Evolutionary conservation across 2,797 vertebrate genomes (phyloP).

Genomic region (Clarias pachynema): DNA sequence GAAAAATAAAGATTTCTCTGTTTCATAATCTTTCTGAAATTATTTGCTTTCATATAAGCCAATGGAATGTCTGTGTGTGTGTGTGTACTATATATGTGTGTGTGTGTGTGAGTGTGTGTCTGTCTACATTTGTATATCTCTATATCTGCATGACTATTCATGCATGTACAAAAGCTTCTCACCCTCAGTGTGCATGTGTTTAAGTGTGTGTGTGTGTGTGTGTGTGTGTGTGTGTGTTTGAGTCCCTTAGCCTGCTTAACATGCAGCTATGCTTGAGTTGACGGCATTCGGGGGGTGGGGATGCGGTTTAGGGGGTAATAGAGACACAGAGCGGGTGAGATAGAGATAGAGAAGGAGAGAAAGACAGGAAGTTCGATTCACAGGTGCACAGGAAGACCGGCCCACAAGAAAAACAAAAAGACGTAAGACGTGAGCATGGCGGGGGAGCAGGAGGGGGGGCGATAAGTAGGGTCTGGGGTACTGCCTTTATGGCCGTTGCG

Average conservation of each 20-base stretch:
- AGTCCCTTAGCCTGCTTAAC: conserved; percentile 12
- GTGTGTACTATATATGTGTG: background rate
- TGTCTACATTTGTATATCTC: conserved; percentile 13
- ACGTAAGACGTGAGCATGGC: conserved; percentile 19
- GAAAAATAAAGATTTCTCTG: conserved; percentile 16
- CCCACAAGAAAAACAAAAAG: conserved; percentile 61
- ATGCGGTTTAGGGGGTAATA: conserved; percentile 69
- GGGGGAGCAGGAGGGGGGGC: background rate
- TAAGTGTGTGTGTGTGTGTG: background rate
- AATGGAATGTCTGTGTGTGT: background rate
- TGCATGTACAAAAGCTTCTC: conserved; percentile 6
- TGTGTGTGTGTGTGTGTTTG: conserved; percentile 10
- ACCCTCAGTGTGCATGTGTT: background rate
- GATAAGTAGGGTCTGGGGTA: background rate
- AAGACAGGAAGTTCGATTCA: conserved; percentile 76
- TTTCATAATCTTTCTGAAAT: conserved; percentile 7
- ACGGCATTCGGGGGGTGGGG: conserved; percentile 54
- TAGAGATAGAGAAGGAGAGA: conserved; percentile 61
- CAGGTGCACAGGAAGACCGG: conserved; percentile 84
- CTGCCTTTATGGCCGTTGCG: conserved; percentile 10
- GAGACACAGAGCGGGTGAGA: conserved; percentile 64
- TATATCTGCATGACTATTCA: conserved; percentile 5
- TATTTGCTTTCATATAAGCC: background rate
- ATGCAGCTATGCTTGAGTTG: conserved; percentile 50
- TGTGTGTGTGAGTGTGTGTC: background rate